phyloP scores from a whole-genome alignment of 2,113 vertebrate genomes.

The Passer montanus region DNA sequence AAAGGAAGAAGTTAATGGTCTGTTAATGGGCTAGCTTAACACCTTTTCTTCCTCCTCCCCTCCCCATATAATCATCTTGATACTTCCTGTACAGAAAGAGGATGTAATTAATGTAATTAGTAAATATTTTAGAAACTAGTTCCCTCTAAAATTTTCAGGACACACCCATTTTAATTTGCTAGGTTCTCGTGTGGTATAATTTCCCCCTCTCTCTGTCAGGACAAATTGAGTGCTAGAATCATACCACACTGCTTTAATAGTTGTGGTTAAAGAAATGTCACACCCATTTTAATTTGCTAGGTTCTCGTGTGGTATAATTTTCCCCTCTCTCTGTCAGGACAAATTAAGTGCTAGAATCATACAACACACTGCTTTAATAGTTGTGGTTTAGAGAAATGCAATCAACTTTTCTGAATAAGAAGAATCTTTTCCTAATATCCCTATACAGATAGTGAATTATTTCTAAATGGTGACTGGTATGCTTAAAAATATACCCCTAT shows the following conservation, averaged over 20 bases:
- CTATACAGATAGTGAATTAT: not conserved
- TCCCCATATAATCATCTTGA: slow-evolving; percentile 14
- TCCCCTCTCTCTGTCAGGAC: not conserved
- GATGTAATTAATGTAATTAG: slow-evolving; percentile 64
- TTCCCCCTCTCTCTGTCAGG: slow-evolving; percentile 7
- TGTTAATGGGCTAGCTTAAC: not conserved
- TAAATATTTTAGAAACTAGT: slow-evolving; percentile 44
- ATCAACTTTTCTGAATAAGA: not conserved
- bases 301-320: slow-evolving; percentile 27
- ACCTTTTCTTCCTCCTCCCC: not conserved
- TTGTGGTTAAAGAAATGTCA: slow-evolving; percentile 9
- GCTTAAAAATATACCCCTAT: not conserved
- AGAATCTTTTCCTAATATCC: not conserved
- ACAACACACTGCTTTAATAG: not conserved
- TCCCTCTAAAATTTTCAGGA: slow-evolving; percentile 42
- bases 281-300: slow-evolving; percentile 49
- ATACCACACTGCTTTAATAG: not conserved
- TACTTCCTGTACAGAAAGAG: slow-evolving; percentile 50
- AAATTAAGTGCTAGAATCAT: not conserved
- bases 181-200: slow-evolving; percentile 16
- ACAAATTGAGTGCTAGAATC: slow-evolving; percentile 4
- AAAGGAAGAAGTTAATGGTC: not conserved
- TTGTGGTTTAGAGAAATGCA: slow-evolving; percentile 6
- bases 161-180: slow-evolving; percentile 53
- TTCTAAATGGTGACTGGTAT: not conserved